Base-by-base conservation (phyloP, 2,113 vertebrate species). In the Hoplias malabaricus region DNA sequence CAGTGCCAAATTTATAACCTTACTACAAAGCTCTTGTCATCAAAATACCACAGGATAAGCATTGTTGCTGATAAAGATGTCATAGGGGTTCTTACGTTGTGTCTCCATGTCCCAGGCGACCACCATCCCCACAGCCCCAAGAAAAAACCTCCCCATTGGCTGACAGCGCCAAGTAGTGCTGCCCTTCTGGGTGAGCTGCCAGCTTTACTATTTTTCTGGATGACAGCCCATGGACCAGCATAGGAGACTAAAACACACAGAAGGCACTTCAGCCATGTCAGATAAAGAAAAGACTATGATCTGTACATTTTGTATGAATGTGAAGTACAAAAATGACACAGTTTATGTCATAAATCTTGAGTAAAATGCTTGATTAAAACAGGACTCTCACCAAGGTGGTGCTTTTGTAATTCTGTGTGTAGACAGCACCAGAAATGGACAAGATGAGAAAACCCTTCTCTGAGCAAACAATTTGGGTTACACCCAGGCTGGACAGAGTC, bases 61-160 rank as follows among this genome's bases (percentile, higher is more conserved):
- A 27, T n/a, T 11, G 2, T 1, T 50, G 48, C 2, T 12, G n/a
- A n/a, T n/a, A n/a, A n/a, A 11, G n/a, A 14, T 11, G 29, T 7
- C 27, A 19, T 10, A 7, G 31, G 13, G 38, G 54, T 43, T 73
- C 96, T 68, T 94, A 99, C 98, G 96, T 94, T 2, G 96, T 96
- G 87, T 99, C 97, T 50, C 98, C 97, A 1, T 99, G 98, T 86
- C 98, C 98, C 12, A 99, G 92, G 63, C 98, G 93, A 25, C 98
- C 98, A 21, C 97, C 96, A 23, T 99, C 98, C 38, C 98, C 98
- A 57, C 96, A 99, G 43, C 98, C 98, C 98, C 98, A 99, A 57
- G 98, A 98, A 85, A 96, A 99, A 75, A 99, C 95, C 89, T 99
- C 97, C 57, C 97, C 96, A 2, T 94, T 96, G 74, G 94, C 90